These are phyloP conservation scores for Zhuqinia jingwanae DNA, from an alignment of 2,888 invertebrate genomes.

Conservation along the genomic window DNA sequence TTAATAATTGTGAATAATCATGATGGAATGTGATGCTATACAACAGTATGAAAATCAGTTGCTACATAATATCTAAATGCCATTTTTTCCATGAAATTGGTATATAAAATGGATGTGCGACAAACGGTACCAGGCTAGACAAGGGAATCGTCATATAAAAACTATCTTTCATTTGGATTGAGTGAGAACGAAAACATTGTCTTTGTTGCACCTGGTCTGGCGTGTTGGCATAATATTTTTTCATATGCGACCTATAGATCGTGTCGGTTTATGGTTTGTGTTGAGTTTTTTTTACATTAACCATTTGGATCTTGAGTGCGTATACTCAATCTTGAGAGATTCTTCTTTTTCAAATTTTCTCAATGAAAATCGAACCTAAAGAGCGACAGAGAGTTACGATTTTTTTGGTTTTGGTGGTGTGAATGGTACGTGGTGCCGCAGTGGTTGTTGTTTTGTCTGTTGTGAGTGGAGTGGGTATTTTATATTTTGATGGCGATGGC, in stretches of 20 bases:
- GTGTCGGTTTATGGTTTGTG: too few relatives aligned
- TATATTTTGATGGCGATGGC: slow-evolving; percentile 17
- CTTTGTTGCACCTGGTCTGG: slow-evolving; percentile 24
- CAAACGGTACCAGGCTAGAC: slow-evolving; percentile 55
- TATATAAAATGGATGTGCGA: slow-evolving; percentile 36
- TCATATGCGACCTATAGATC: too few relatives aligned
- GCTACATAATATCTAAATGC: too few relatives aligned
- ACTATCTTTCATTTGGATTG: neutral
- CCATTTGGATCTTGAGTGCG: too few relatives aligned
- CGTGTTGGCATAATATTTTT: neutral
- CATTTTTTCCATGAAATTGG: too few relatives aligned
- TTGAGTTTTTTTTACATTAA: too few relatives aligned
- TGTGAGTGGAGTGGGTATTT: slow-evolving; percentile 59
- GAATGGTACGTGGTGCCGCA: neutral
- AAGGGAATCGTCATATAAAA: neutral
- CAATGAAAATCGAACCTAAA: neutral
- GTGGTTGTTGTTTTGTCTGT: slow-evolving; percentile 45
- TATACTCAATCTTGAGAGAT: neutral
- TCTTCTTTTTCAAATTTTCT: neutral
- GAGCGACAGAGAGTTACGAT: neutral
- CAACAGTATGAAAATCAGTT: too few relatives aligned
- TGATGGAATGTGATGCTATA: too few relatives aligned
- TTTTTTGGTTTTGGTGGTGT: slow-evolving; percentile 9
- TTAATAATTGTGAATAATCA: too few relatives aligned
- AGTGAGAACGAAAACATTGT: neutral